Evolutionary conservation across 35 echinoderm and acorn worm species (phyloP).

Genomic region (Ophiothrix spiculata): DNA sequence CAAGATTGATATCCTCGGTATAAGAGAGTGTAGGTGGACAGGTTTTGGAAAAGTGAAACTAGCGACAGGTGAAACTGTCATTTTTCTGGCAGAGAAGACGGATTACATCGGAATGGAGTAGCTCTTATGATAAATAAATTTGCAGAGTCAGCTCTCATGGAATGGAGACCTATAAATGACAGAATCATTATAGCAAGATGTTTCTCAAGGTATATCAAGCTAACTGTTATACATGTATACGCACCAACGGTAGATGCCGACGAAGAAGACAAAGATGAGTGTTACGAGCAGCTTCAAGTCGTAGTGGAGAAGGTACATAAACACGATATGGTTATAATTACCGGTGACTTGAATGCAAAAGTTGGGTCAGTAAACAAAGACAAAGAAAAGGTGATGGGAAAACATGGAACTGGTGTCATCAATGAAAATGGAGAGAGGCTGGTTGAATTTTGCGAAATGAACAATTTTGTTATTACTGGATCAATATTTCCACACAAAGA

Average conservation of each 20-base stretch:
- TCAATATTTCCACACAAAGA: slow-evolving; percentile 36
- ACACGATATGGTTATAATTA: slow-evolving; percentile 9
- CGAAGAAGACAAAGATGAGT: slow-evolving; percentile 9
- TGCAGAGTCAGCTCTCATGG: neutral
- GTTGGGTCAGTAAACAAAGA: slow-evolving; percentile 6
- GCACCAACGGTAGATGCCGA: neutral
- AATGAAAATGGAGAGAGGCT: slow-evolving; percentile 34
- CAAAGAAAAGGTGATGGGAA: slow-evolving; percentile 12
- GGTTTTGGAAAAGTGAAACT: slow-evolving; percentile 1
- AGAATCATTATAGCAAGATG: too few species aligned
- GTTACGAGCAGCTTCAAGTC: neutral
- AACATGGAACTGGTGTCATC: neutral
- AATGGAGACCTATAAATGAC: neutral
- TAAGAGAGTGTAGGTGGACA: neutral
- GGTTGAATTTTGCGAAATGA: slow-evolving; percentile 16
- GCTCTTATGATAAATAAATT: neutral
- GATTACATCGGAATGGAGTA: neutral
- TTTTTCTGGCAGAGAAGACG: neutral
- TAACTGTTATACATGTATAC: neutral
- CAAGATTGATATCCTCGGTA: neutral
- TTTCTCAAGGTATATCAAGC: neutral
- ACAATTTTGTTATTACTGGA: slow-evolving; percentile 21
- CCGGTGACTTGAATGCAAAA: slow-evolving; percentile 40
- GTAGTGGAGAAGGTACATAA: neutral
- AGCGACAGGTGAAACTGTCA: neutral